These are phyloP conservation scores for Matsumurasca onukii DNA, from an alignment of 1,140 invertebrate genomes.

Conservation along the genomic window DNA sequence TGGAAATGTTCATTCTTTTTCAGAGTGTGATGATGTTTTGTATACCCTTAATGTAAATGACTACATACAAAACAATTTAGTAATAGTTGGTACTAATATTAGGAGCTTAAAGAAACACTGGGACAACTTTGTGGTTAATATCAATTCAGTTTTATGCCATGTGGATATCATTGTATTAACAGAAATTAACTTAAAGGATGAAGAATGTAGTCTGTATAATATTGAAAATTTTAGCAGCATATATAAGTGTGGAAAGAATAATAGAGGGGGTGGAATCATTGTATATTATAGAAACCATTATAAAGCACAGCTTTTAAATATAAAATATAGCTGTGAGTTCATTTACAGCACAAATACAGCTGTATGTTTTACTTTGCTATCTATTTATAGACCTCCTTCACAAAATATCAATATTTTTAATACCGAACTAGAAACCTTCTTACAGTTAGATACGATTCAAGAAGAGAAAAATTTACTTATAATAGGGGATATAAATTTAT, in stretches of 20 bases:
- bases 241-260: conserved; percentile 18
- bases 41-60: background rate
- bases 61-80: background rate
- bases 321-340: background rate
- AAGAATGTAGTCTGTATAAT: conserved; percentile 22
- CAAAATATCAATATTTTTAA: too few relatives aligned
- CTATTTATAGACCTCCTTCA: background rate
- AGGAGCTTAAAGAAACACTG: conserved; percentile 22
- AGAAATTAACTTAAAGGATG: conserved; percentile 14
- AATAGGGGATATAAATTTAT: background rate
- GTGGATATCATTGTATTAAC: conserved; percentile 24
- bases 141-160: background rate
- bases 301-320: background rate
- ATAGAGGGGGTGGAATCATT: conserved; percentile 18
- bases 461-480: background rate
- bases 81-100: conserved; percentile 19
- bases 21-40: background rate
- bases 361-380: background rate
- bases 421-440: background rate
- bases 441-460: background rate
- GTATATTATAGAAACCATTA: conserved; percentile 9
- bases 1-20: background rate
- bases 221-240: conserved; percentile 17
- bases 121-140: conserved; percentile 7
- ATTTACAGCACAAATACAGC: too few relatives aligned